Conservation (phyloP, 1,140 invertebrate species). For the Zaprionus capensis region DNA sequence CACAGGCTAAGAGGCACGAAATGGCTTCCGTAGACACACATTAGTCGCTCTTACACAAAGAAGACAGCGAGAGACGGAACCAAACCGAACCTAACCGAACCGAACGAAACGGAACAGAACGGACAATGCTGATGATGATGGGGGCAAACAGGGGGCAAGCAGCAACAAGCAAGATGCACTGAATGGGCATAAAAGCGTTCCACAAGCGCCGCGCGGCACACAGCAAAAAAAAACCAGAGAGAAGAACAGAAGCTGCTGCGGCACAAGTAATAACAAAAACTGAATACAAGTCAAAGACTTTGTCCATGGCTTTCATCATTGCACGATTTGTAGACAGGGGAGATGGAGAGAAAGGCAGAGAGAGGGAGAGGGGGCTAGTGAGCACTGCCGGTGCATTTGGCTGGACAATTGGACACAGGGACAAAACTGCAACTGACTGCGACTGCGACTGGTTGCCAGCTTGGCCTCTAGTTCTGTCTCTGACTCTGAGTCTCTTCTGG, state of each 20-base stretch:
- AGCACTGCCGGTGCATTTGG: constrained; percentile 27
- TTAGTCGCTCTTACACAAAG: constrained; percentile 83
- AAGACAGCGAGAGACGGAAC: constrained; percentile 21
- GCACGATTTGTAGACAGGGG: constrained; percentile 68
- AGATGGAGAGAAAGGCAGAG: not conserved
- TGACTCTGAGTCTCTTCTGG: constrained; percentile 28
- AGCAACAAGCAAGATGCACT: constrained; percentile 42
- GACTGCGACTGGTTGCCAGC: constrained; percentile 17
- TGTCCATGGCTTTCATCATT: constrained; percentile 81
- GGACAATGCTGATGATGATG: constrained; percentile 21
- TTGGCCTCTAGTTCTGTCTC: constrained; percentile 20
- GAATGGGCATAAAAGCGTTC: constrained; percentile 54
- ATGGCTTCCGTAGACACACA: constrained; percentile 82
- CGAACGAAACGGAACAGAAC: not conserved
- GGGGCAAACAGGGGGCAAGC: constrained; percentile 14
- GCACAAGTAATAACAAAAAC: constrained; percentile 69
- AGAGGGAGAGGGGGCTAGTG: not conserved
- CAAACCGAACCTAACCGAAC: not conserved
- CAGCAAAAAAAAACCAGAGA: constrained; percentile 7
- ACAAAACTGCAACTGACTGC: constrained; percentile 16
- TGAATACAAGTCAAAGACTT: constrained; percentile 82
- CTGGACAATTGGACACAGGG: constrained; percentile 38
- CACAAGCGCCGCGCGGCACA: constrained; percentile 33
- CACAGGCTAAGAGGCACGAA: constrained; percentile 73
- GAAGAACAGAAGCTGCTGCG: constrained; percentile 55